A percentile compares a stretch with the other conserved stretches of the same genome.
Evolutionary conservation across 2,797 vertebrate species (phyloP).

Genomic region (Hirundo rustica): DNA sequence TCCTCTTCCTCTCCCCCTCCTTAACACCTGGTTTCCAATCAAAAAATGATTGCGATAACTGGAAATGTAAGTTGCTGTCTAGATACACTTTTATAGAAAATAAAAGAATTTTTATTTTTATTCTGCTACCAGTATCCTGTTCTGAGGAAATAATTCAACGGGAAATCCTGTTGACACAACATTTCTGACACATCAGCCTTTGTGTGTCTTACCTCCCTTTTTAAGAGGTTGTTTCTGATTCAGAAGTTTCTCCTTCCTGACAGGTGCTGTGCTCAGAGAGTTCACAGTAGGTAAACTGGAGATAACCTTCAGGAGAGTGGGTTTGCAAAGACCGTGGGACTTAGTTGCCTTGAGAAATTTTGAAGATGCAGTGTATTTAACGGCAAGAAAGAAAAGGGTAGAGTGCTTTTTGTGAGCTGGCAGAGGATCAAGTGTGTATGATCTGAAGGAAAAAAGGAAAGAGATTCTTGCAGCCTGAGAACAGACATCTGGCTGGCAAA

Average conservation of each 20-base stretch:
- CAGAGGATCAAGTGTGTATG: constrained; percentile 49
- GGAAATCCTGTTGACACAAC: constrained; percentile 66
- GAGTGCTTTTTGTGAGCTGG: constrained; percentile 31
- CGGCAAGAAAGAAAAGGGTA: constrained; percentile 3
- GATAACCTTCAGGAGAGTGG: constrained; percentile 17
- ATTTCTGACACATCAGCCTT: constrained; percentile 42
- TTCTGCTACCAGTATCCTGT: constrained; percentile 20
- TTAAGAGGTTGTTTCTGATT: constrained; percentile 44
- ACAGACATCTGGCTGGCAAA: constrained; percentile 64
- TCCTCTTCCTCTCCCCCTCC: neutral
- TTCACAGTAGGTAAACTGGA: constrained; percentile 40
- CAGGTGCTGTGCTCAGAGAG: constrained; percentile 38
- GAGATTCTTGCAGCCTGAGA: constrained; percentile 55
- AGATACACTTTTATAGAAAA: constrained; percentile 16
- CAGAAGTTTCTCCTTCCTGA: constrained; percentile 65
- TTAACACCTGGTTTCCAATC: neutral
- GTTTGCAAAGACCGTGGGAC: constrained; percentile 19
- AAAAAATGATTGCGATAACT: neutral
- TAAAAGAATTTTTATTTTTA: constrained; percentile 51
- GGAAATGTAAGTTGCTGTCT: constrained; percentile 17
- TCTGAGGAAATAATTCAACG: constrained; percentile 34
- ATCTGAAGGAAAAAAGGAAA: constrained; percentile 55
- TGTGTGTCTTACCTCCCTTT: constrained; percentile 44
- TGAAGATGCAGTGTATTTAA: constrained; percentile 22
- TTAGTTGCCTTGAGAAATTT: constrained; percentile 33